Base-by-base conservation (phyloP, 2,888 invertebrate genomes). In the Agrochola macilenta region DNA sequence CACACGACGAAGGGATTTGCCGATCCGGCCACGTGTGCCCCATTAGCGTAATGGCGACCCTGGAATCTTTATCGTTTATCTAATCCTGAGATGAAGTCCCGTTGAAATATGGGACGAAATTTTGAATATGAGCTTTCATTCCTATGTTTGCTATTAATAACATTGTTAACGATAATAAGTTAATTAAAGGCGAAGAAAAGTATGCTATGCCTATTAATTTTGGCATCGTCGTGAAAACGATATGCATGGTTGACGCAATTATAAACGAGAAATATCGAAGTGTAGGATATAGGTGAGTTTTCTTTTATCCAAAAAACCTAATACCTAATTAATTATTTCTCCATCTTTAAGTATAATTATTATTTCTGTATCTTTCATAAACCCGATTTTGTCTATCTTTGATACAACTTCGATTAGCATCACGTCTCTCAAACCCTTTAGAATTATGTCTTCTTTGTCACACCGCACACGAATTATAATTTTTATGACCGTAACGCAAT, bases 1-100 rank as follows among this genome's bases (percentile, higher is more conserved):
- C 94, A 94, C 94, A 92, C 94, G 93, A 88, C 91, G 94, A 93
- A 95, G 96, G 96, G 96, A 96, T 96, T 96, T 95, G 89, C 89
- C 89, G 88, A 84, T 86, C 61, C 87, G 87, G 96, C 95, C 96
- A 96, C 96, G 96, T 96, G 96, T 95, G 91, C 87, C 85, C 94
- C 95, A 96, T 96, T 96, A 96, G 91, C 88, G 92, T 96, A 96
- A 96, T 96, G 95, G 94, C 88, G 90, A 90, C 89, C 90, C 92
- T 90, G 93, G 94, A 94, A 94, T 95, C 95, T 94, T 94, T 94
- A 90, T 87, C 90, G 87, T 86, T 89, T 89, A 84, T 85, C 86
- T 88, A 89, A 87, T 85, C 88, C 80, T 75, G 76, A 82, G 73
- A 85, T 83, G 69, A 63, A 20, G 81, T 71, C 76, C 43, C 63